Evolutionary conservation across 2,797 vertebrate species (phyloP).

Genomic region (Lutjanus campechanus): DNA sequence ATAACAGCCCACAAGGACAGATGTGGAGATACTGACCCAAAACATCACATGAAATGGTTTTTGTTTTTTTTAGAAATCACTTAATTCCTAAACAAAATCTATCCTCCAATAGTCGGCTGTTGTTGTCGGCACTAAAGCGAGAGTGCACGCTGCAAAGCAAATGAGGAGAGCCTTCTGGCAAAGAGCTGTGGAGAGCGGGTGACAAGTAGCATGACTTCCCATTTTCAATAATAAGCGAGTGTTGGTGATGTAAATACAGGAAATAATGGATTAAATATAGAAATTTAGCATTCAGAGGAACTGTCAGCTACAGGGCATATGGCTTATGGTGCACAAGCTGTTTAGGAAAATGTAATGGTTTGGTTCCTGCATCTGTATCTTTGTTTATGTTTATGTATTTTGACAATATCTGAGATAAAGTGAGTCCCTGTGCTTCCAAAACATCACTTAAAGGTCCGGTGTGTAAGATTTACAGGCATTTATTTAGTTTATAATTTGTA

Average conservation of each 20-base stretch:
- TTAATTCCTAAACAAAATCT: constrained; percentile 28
- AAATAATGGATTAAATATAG: constrained; percentile 32
- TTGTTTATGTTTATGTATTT: neutral
- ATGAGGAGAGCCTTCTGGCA: constrained; percentile 2
- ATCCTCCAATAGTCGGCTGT: neutral
- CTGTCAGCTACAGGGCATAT: neutral
- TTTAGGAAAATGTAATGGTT: constrained; percentile 1
- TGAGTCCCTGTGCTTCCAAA: neutral
- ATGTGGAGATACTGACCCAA: constrained; percentile 24
- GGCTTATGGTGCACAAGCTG: neutral
- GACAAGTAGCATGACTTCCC: constrained; percentile 27
- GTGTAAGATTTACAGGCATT: no score
- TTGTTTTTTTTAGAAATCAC: constrained; percentile 8
- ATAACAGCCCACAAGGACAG: constrained; percentile 2
- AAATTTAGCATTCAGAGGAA: neutral
- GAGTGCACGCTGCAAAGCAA: constrained; percentile 10
- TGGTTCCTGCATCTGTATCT: neutral
- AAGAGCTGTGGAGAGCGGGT: neutral
- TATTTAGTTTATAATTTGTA: no score
- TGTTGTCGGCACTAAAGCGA: constrained; percentile 4
- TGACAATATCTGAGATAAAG: neutral
- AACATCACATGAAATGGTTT: constrained; percentile 5
- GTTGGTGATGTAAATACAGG: constrained; percentile 30
- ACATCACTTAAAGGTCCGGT: neutral
- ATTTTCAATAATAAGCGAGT: constrained; percentile 30